phyloP scores from a whole-genome alignment of 2,888 invertebrate species.

The Zeuzera pyrina region DNA sequence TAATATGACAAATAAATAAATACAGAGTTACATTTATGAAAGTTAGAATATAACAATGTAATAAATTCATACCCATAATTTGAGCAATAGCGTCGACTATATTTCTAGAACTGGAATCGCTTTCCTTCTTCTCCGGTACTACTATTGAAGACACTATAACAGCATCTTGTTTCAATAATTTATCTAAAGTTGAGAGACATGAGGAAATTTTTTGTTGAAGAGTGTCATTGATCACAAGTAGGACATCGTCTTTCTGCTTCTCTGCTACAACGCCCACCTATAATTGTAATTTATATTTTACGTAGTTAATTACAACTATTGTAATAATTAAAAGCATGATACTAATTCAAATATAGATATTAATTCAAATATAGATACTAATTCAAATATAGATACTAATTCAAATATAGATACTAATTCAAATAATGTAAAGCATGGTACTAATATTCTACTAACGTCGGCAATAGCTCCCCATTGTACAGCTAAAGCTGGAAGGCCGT shows the following conservation, averaged over 20 bases:
- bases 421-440: no score
- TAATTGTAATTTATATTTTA: not conserved
- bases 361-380: no score
- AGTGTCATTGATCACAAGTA: constrained; percentile 83
- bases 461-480: constrained; percentile 96
- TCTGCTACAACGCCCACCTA: constrained; percentile 85
- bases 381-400: no score
- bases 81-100: constrained; percentile 82
- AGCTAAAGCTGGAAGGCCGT: constrained; percentile 84
- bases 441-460: constrained; percentile 84
- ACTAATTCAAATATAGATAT: no score
- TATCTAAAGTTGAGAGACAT: constrained; percentile 82
- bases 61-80: constrained; percentile 72
- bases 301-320: no score
- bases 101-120: constrained; percentile 74
- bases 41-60: no score
- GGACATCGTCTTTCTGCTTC: constrained; percentile 78
- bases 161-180: constrained; percentile 79
- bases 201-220: constrained; percentile 89
- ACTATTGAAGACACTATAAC: constrained; percentile 88
- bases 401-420: no score
- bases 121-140: constrained; percentile 85
- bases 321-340: no score
- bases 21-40: no score
- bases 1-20: not conserved